phyloP scores from a whole-genome alignment of 2,888 invertebrate species.

The Cosmorhoe ocellata region DNA sequence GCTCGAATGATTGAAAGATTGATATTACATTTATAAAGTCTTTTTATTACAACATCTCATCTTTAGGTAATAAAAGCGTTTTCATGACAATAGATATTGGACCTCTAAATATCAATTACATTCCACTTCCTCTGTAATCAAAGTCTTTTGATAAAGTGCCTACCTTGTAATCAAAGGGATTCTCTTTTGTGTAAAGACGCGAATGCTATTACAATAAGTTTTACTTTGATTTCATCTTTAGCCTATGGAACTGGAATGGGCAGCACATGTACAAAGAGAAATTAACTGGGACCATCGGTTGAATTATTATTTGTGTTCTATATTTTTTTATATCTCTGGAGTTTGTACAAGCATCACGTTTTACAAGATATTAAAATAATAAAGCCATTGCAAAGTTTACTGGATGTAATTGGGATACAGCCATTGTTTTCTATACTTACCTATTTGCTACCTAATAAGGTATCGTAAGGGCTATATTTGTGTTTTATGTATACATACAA shows the following conservation, averaged over 20 bases:
- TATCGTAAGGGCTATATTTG: constrained; percentile 1
- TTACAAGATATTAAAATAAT: too few relatives aligned
- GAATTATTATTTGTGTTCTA: too few relatives aligned
- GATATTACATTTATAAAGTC: constrained; percentile 39
- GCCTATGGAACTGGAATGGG: constrained; percentile 3
- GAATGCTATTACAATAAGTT: constrained; percentile 11
- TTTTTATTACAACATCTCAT: constrained; percentile 41
- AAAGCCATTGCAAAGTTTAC: constrained; percentile 12
- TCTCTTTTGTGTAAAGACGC: constrained; percentile 6
- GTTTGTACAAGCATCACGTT: too few relatives aligned
- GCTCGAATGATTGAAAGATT: constrained; percentile 34
- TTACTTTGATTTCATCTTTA: constrained; percentile 8
- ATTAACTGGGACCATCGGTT: not conserved
- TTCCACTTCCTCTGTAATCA: constrained; percentile 19
- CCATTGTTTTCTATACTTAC: not conserved
- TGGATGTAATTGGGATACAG: constrained; percentile 6
- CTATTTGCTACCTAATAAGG: constrained; percentile 3
- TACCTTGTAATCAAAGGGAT: constrained; percentile 18
- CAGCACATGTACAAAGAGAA: not conserved
- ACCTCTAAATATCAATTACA: constrained; percentile 37
- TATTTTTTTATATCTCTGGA: too few relatives aligned
- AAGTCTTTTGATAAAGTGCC: constrained; percentile 14
- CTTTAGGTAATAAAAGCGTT: constrained; percentile 34
- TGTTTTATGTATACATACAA: not conserved
- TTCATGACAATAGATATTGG: constrained; percentile 33